Evolutionary conservation across 2,113 vertebrate genomes (phyloP), one percentile per base, ranked within the genome.

Genomic region (Calidris pugnax): DNA sequence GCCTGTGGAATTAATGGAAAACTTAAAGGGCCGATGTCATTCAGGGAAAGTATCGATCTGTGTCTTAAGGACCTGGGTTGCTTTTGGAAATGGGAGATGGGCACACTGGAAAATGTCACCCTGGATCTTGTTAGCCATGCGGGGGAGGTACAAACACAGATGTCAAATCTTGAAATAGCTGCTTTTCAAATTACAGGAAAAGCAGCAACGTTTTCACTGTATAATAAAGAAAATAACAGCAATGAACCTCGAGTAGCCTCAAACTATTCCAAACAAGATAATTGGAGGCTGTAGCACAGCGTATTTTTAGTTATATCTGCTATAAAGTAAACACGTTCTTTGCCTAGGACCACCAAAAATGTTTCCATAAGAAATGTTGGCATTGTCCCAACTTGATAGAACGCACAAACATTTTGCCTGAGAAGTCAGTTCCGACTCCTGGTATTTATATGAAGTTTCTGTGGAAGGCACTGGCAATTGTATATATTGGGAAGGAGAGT

Each of bases 271-370:
- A 94, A 92, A 87, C 89, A 82, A 91, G 90, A 80, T 90, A 89
- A 83, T 93, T 93, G 72, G 87, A 96, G 91, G 82, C 97, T 87
- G 75, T 30, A 90, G 51, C 71, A 50, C 62, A 13, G 75, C 13
- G 53, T 94, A 97, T 97, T 97, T 97, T 97, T 95, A 91, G 96
- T 80, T 94, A 5, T 96, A 96, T 95, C 93, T 95, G 71, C 94
- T 95, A 67, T 94, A 97, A 93, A 95, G 90, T 96, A 97, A 95
- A 97, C 93, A 93, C 47, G 32, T 67, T 85, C 94, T 77, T 82
- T 93, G 94, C 95, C 90, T 78, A 33, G 50, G 95, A 97, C 95
- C 93, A 71, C 86, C 93, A 95, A 51, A 87, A 88, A 90, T 93
- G 94, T 97, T 97, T 93, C 85, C 84, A 89, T 92, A 97, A 75